phyloP scores from a whole-genome alignment of 2,797 vertebrate species.

The Cossypha dichroa region DNA sequence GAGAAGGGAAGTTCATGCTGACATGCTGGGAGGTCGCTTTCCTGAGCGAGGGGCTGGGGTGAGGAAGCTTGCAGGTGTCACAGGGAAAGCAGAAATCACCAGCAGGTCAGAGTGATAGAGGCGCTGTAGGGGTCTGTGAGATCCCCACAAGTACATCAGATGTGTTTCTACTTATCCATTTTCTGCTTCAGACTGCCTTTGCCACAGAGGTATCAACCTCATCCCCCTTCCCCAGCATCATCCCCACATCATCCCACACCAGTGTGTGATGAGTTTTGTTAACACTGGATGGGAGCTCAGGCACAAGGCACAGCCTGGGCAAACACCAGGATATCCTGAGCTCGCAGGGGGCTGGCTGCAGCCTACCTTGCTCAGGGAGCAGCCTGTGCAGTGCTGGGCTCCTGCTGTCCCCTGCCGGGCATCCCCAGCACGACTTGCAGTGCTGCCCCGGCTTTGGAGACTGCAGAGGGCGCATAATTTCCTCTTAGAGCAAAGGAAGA shows the following conservation, averaged over 20 bases:
- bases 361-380: not conserved
- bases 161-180: not conserved
- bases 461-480: not conserved
- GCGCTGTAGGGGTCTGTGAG: not conserved
- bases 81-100: not conserved
- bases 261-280: not conserved
- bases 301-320: not conserved
- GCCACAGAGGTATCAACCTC: not conserved
- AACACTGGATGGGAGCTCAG: fast-evolving
- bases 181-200: not conserved
- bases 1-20: not conserved
- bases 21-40: fast-evolving
- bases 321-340: not conserved
- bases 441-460: fast-evolving
- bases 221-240: not conserved
- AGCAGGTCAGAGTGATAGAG: not conserved
- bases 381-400: not conserved
- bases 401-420: slow-evolving; percentile 54
- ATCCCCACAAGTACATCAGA: not conserved
- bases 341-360: not conserved
- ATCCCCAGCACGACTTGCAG: not conserved
- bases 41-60: fast-evolving
- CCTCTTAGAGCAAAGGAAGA: not conserved
- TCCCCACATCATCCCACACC: not conserved
- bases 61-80: not conserved